Conservation (phyloP, 2,797 vertebrate species). For the Cheirogaleus major region DNA sequence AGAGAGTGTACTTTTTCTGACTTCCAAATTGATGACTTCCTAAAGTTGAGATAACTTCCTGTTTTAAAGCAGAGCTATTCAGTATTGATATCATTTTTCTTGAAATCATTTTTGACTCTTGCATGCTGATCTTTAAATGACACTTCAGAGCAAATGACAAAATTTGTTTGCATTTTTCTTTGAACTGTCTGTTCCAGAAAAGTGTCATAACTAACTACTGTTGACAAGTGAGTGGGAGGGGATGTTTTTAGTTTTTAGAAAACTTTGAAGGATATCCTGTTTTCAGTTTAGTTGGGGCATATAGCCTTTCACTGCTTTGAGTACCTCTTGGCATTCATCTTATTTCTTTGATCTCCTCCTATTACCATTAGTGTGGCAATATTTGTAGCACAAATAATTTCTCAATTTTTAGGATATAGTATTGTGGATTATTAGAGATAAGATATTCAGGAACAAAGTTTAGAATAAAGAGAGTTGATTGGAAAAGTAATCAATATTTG, state of each 20-base stretch:
- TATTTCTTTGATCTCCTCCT: conserved; percentile 33
- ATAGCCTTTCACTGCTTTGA: conserved; percentile 44
- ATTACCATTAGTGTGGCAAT: background rate
- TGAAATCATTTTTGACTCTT: conserved; percentile 22
- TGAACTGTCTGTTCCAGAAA: conserved; percentile 62
- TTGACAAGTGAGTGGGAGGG: conserved; percentile 46
- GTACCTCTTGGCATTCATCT: conserved; percentile 52
- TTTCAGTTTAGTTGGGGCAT: conserved; percentile 52
- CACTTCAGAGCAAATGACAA: conserved; percentile 47
- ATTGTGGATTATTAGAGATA: conserved; percentile 31
- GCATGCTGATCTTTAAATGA: conserved; percentile 29
- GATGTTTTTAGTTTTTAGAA: background rate
- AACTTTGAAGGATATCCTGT: conserved; percentile 62
- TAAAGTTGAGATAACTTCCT: conserved; percentile 49
- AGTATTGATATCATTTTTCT: conserved; percentile 13
- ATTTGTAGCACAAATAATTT: conserved; percentile 18
- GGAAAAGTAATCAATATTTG: background rate
- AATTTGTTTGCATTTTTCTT: conserved; percentile 45
- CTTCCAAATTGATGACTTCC: conserved; percentile 35
- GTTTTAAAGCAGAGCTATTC: conserved; percentile 44
- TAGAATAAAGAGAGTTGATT: conserved; percentile 5
- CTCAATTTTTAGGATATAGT: background rate
- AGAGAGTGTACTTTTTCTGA: background rate
- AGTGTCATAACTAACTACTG: conserved; percentile 41
- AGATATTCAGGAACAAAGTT: conserved; percentile 1